These are phyloP conservation scores for Streptopelia turtur DNA, from an alignment of 2,797 vertebrate genomes.

Conservation along the genomic window DNA sequence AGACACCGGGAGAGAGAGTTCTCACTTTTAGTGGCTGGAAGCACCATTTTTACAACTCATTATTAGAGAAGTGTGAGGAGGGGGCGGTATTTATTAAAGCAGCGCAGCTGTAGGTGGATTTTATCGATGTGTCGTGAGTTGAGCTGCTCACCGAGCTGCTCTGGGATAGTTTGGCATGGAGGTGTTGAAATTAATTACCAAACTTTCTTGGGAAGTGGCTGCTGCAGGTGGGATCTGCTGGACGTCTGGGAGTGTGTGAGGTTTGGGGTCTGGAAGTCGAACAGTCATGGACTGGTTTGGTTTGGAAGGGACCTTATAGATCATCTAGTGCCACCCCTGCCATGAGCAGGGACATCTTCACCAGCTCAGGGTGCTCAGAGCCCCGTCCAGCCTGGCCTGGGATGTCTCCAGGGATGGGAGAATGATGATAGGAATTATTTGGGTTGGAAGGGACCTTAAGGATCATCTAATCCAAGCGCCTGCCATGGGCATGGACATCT, in stretches of 20 bases:
- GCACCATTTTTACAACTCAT: neutral
- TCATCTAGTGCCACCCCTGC: no score
- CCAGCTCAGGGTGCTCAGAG: no score
- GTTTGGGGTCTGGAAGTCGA: neutral
- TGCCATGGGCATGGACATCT: no score
- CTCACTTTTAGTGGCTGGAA: conserved; percentile 10
- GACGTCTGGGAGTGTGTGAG: accelerated
- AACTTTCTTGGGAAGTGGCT: neutral
- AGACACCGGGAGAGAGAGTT: conserved; percentile 25
- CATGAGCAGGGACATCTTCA: no score
- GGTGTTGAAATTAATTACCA: neutral
- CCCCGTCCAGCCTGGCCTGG: no score
- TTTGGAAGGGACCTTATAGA: no score
- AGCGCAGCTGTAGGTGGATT: accelerated
- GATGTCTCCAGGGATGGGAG: no score
- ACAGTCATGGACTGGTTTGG: no score
- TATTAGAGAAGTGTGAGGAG: neutral
- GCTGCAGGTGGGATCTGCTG: accelerated
- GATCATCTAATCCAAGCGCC: no score
- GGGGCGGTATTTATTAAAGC: neutral
- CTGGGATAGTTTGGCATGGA: neutral
- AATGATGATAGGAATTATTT: no score
- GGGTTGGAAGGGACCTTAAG: no score
- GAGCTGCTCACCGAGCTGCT: neutral
- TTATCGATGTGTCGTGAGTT: neutral